These are phyloP conservation scores for Sebastes cheni DNA, from an alignment of 2,797 vertebrate species.

Conservation along the genomic window DNA sequence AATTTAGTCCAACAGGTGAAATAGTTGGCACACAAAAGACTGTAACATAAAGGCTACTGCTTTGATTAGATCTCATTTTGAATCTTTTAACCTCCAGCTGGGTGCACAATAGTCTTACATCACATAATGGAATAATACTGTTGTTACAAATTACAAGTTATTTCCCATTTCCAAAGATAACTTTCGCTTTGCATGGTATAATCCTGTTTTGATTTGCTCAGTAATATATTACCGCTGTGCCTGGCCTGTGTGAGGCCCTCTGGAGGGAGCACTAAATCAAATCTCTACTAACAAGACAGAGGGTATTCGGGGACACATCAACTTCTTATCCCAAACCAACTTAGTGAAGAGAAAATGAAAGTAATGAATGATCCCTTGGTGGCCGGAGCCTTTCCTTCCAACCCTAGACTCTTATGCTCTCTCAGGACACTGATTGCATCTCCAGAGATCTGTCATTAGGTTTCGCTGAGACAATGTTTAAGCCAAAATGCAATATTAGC, in stretches of 20 bases:
- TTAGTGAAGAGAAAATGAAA: constrained; percentile 48
- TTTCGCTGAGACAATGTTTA: not conserved
- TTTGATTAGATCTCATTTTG: not conserved
- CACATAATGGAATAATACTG: not conserved
- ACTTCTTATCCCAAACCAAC: constrained; percentile 39
- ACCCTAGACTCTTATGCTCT: constrained; percentile 11
- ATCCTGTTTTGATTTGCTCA: constrained; percentile 48
- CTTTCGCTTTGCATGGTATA: constrained; percentile 16
- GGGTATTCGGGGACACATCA: constrained; percentile 50
- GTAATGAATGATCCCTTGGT: constrained; percentile 45
- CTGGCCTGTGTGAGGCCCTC: constrained; percentile 8
- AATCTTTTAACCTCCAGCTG: not conserved
- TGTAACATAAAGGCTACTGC: not conserved
- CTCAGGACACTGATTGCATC: constrained; percentile 18
- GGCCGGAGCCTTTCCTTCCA: constrained; percentile 13
- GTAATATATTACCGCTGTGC: constrained; percentile 18
- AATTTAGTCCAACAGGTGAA: not conserved
- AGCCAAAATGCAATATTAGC: constrained; percentile 4
- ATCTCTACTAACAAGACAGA: constrained; percentile 48
- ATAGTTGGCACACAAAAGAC: not conserved
- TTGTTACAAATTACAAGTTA: constrained; percentile 21
- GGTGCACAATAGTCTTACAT: not conserved
- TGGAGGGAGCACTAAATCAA: constrained; percentile 36
- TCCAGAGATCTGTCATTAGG: constrained; percentile 18
- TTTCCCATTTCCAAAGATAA: constrained; percentile 32